Conservation (phyloP, 2,797 vertebrate species). For the Anolis apletophallus region DNA sequence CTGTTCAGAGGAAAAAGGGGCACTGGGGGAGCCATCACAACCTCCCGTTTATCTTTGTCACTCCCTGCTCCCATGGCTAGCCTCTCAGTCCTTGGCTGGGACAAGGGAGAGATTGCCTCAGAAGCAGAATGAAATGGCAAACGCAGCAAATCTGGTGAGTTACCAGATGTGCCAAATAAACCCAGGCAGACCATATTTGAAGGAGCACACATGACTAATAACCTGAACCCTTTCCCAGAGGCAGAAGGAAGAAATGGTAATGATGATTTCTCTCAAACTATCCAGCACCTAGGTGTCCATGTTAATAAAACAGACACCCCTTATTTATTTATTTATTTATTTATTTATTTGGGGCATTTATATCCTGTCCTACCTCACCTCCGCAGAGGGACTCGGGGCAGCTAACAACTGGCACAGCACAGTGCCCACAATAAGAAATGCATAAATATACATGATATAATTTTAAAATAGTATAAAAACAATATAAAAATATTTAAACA, state of each 20-base stretch:
- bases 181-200: conserved; percentile 19
- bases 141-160: conserved; percentile 28
- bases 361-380: no score
- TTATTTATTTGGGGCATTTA: no score
- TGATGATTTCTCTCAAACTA: not conserved
- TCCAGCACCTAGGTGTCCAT: not conserved
- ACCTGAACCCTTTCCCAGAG: not conserved
- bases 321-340: no score
- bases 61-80: conserved; percentile 51
- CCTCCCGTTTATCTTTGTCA: conserved; percentile 71
- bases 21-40: conserved; percentile 52
- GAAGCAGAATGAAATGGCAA: conserved; percentile 30
- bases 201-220: not conserved
- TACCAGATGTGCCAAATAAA: conserved; percentile 40
- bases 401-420: no score
- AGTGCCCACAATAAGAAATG: no score
- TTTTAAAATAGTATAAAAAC: no score
- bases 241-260: not conserved
- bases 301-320: not conserved
- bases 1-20: conserved; percentile 50
- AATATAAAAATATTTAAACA: no score
- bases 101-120: conserved; percentile 45
- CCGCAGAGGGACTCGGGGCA: no score
- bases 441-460: no score
- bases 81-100: conserved; percentile 46